Conservation (phyloP, 2,113 vertebrate genomes). For the Holacanthus passer region DNA sequence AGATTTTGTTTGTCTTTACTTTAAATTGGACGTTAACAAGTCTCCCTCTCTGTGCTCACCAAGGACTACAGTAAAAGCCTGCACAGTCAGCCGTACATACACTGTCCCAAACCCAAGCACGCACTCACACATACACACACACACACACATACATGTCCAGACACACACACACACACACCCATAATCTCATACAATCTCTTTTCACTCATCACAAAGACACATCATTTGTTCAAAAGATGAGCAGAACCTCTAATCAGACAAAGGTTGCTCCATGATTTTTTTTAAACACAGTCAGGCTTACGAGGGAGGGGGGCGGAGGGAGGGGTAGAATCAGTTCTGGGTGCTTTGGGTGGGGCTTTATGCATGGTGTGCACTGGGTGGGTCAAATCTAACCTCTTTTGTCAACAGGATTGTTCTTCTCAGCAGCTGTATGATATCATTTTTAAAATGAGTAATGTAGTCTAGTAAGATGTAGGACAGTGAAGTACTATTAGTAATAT, state of each 20-base stretch:
- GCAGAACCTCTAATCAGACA: constrained; percentile 45
- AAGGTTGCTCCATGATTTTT: constrained; percentile 1
- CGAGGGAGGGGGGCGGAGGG: constrained; percentile 63
- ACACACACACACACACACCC: constrained; percentile 7
- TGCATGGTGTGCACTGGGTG: constrained; percentile 68
- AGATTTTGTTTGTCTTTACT: constrained; percentile 70
- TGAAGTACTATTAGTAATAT: neutral
- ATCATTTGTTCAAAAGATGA: neutral
- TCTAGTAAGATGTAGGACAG: neutral
- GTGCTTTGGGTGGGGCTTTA: constrained; percentile 52
- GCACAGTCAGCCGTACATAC: constrained; percentile 78
- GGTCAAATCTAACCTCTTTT: constrained; percentile 59
- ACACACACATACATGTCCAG: neutral
- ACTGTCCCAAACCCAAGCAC: constrained; percentile 39
- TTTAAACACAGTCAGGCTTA: constrained; percentile 63
- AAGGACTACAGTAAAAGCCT: constrained; percentile 83
- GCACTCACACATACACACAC: constrained; percentile 34
- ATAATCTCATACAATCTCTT: neutral
- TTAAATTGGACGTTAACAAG: constrained; percentile 63
- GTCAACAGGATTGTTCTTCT: constrained; percentile 69
- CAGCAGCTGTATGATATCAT: neutral
- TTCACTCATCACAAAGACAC: constrained; percentile 6
- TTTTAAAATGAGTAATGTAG: neutral
- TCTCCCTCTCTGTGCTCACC: constrained; percentile 81
- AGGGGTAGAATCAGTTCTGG: constrained; percentile 38